Base-by-base conservation (phyloP, 2,113 vertebrate species). In the Lophura nycthemera region DNA sequence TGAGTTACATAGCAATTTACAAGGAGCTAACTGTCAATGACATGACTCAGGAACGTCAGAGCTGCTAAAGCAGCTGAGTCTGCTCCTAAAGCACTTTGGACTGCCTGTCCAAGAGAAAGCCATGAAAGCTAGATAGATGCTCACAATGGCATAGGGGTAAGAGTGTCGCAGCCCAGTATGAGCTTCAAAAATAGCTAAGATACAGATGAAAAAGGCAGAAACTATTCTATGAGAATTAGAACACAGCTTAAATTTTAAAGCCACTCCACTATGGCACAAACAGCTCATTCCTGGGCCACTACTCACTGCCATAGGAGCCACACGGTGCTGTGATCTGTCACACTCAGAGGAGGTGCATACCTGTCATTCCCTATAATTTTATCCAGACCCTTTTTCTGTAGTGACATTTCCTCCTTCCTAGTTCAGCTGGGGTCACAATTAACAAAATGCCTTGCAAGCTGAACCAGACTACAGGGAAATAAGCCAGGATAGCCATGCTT, bases 321-420 rank as follows among this genome's bases (percentile, higher is more conserved):
- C 19, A 3, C 45, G 5, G n/a, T 0, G 7, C 17, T 22, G 16
- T 15, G 6, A 12, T 43, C 66, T 48, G 48, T 25, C 47, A 29
- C 13, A 7, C 40, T 18, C 11, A 1, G 5, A 59, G 42, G 7
- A 25, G 11, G 22, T 10, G 3, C 5, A 18, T 18, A 21, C 56
- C 13, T 18, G 17, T 48, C 2, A 0, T 11, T 19, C 38, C 30
- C 13, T 4, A 0, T 1, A 3, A 77, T 74, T 67, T n/a, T 30
- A 36, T 27, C 21, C 27, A 16, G 12, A 15, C 34, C 52, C 6
- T 0, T 72, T 65, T 43, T 52, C 43, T 34, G 54, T 64, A 50
- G 5, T 5, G 32, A 8, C 14, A 0, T 34, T 48, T 10, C 61
- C 20, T 21, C n/a, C 30, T 47, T 67, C 8, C 64, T 14, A n/a